Percentiles rank a stretch among this genome's conserved stretches.
phyloP scores from a whole-genome alignment of 2,888 invertebrate genomes.

The Acanthosepion esculentum region DNA sequence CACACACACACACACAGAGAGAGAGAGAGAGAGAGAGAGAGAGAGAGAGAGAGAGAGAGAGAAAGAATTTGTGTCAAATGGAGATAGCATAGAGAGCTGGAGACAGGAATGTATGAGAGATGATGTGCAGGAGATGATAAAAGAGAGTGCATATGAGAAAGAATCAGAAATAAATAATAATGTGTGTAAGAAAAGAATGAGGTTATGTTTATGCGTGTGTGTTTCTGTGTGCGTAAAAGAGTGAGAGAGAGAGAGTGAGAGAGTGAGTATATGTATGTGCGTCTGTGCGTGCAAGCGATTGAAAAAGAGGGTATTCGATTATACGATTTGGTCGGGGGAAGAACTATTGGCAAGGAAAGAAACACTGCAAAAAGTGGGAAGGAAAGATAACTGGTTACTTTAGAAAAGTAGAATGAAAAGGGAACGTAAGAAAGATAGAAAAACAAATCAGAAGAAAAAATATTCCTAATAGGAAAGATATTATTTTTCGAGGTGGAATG shows the following conservation, averaged over 20 bases:
- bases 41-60: slow-evolving; percentile 24
- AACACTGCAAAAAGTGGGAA: neutral
- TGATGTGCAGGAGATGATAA: neutral
- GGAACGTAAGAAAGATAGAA: neutral
- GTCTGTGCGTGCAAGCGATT: neutral
- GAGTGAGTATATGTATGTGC: neutral
- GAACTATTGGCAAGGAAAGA: neutral
- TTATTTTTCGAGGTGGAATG: neutral
- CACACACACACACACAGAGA: too few relatives aligned
- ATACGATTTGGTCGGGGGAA: neutral
- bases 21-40: neutral
- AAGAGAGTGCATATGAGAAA: neutral
- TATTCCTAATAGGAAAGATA: neutral
- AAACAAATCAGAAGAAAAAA: neutral
- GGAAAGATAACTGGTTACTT: neutral
- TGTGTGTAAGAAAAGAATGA: too few relatives aligned
- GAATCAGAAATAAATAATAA: too few relatives aligned
- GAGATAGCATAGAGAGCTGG: neutral
- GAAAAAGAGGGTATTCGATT: neutral
- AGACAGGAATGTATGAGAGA: neutral
- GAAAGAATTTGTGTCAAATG: neutral
- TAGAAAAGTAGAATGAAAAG: neutral
- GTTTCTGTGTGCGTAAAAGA: neutral
- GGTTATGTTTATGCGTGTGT: too few relatives aligned
- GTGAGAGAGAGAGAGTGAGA: neutral